A percentile compares a stretch with the other conserved stretches of the same genome.
These are phyloP conservation scores for Frieseomelitta varia DNA, from an alignment of 1,140 invertebrate genomes.

Conservation along the genomic window DNA sequence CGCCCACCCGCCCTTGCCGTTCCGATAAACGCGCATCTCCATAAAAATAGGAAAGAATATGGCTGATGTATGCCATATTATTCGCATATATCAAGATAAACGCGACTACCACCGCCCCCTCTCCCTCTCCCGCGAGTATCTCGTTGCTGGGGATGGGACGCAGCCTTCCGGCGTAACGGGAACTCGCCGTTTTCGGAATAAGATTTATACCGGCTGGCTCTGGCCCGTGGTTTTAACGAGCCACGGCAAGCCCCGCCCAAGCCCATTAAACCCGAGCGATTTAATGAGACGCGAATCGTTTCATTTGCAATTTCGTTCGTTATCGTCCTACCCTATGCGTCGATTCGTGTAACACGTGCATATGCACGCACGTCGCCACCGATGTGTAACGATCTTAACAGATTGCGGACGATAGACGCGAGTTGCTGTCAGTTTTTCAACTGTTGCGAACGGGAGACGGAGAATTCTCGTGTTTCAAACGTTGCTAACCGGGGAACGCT, in stretches of 20 bases:
- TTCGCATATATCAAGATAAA: conserved; percentile 57
- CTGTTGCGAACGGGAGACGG: too few species aligned
- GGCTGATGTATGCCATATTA: conserved; percentile 53
- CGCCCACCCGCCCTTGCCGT: background rate
- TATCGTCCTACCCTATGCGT: too few species aligned
- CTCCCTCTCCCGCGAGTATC: conserved; percentile 4
- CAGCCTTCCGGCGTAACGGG: conserved; percentile 22
- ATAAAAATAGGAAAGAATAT: conserved; percentile 53
- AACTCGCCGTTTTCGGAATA: conserved; percentile 37
- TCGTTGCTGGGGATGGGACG: background rate
- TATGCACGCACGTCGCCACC: too few species aligned
- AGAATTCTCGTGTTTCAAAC: too few species aligned
- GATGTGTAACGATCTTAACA: too few species aligned
- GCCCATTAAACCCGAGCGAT: conserved; percentile 19
- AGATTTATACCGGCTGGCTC: conserved; percentile 28
- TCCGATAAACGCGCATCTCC: conserved; percentile 51
- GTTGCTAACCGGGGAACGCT: too few species aligned
- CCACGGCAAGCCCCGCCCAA: conserved; percentile 1
- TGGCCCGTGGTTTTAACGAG: conserved; percentile 34
- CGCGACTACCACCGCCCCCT: background rate
- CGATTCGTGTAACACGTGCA: too few species aligned
- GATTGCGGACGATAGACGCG: too few species aligned
- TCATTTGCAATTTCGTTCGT: conserved; percentile 9
- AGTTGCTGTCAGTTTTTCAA: too few species aligned
- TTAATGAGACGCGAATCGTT: conserved; percentile 40